Evolutionary conservation across 23 tunicate species (phyloP), one percentile per base, ranked within the genome.

Genomic region (Phallusia fumigata): DNA sequence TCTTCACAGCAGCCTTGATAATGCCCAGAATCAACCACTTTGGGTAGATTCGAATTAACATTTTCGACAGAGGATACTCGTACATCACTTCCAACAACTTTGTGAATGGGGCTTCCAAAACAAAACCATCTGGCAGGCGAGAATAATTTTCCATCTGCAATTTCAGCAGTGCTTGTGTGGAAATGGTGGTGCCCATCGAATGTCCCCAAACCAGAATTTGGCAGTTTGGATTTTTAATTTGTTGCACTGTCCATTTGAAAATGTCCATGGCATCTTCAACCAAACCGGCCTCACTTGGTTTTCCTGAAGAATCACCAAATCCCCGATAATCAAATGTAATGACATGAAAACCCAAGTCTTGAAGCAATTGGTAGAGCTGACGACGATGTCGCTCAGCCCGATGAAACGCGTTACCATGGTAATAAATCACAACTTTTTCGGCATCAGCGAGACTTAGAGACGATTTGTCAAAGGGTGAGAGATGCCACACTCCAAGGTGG

Each of bases 291-390:
- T 94, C 93, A 28, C 85, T 31, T 8, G 89, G 89, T 76, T 74
- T 77, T 1, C 98, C 98, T 44, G 87, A 75, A 21, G 98, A 94
- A 69, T 94, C 98, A 49, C 98, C 98, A 78, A 76, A 94, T 3
- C 98, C 98, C 47, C 98, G 52, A 65, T 94, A 94, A 52, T 94
- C 98, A 74, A 94, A 94, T 0, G 98, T 73, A 44, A 94, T 76
- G 15, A 89, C 88, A 75, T 87, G 91, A 78, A 69, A 94, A 16
- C 90, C 90, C 30, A 44, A 49, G 5, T 52, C 65, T 33, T 79
- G 76, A 0, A 94, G 52, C 19, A 89, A 18, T 0, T 75, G 33
- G 52, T 88, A 89, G 15, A 89, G 47, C 8, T 77, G 32, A 18
- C 65, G 28, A 44, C 98, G 83, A 64, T 94, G 98, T 18, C 94